phyloP scores from a whole-genome alignment of 2,888 invertebrate species.

The Polydrusus cervinus region DNA sequence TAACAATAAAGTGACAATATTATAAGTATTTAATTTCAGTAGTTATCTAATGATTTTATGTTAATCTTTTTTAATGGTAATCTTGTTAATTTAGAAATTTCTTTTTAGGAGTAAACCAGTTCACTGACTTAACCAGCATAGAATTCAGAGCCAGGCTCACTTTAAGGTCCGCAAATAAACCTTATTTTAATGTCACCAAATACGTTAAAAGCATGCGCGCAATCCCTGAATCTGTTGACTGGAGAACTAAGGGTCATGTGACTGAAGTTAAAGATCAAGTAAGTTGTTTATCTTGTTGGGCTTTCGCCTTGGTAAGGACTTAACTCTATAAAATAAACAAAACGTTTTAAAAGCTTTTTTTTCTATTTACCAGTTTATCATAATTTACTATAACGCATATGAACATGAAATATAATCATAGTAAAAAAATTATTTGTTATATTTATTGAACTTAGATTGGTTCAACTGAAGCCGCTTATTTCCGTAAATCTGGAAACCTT shows the following conservation, averaged over 20 bases:
- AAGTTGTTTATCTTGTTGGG: constrained; percentile 58
- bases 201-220: no score
- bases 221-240: no score
- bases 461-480: constrained; percentile 54
- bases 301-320: constrained; percentile 56
- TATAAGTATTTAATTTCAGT: no score
- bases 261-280: constrained; percentile 58
- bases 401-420: no score
- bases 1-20: no score
- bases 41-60: no score
- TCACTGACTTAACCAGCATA: constrained; percentile 56
- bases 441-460: constrained; percentile 44
- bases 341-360: no score
- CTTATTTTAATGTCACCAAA: constrained; percentile 4
- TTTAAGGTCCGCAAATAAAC: constrained; percentile 22
- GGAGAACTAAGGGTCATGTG: constrained; percentile 58
- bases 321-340: constrained; percentile 3
- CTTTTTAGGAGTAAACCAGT: constrained; percentile 55
- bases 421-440: constrained; percentile 40
- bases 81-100: no score
- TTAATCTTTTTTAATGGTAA: no score
- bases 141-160: constrained; percentile 53
- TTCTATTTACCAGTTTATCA: no score
- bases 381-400: no score
- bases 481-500: constrained; percentile 49